Conservation (phyloP, 2,797 vertebrate genomes). For the Rhynchonycteris naso region DNA sequence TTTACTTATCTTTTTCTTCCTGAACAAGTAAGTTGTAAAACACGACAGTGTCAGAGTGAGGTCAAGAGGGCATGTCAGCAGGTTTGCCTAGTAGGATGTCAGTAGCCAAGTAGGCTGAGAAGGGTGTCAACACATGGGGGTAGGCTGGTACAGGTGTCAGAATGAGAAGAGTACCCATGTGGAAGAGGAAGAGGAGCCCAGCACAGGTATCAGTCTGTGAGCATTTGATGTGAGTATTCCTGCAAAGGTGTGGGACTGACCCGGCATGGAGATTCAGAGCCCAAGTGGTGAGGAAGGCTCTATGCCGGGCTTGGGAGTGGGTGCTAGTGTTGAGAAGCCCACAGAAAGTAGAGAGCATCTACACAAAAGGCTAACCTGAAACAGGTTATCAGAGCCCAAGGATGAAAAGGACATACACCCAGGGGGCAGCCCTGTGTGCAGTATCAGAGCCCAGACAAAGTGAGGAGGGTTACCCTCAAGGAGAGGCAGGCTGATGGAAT, state of each 20-base stretch:
- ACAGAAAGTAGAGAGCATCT: neutral
- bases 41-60: neutral
- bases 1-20: constrained; percentile 45
- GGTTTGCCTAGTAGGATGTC: neutral
- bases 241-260: neutral
- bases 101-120: neutral
- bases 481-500: neutral
- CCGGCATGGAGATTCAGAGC: neutral
- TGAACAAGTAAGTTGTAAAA: constrained; percentile 19
- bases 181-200: neutral
- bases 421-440: neutral
- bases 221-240: neutral
- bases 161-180: neutral
- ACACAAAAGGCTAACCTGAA: neutral
- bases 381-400: neutral
- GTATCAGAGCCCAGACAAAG: neutral
- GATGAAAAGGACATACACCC: neutral
- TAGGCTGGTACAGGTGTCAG: neutral
- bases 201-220: neutral
- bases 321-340: neutral
- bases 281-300: neutral
- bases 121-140: neutral
- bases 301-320: neutral
- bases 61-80: neutral
- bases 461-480: neutral